Base-by-base conservation (phyloP, 1,140 invertebrate species). In the Gonatopus flavifemur region DNA sequence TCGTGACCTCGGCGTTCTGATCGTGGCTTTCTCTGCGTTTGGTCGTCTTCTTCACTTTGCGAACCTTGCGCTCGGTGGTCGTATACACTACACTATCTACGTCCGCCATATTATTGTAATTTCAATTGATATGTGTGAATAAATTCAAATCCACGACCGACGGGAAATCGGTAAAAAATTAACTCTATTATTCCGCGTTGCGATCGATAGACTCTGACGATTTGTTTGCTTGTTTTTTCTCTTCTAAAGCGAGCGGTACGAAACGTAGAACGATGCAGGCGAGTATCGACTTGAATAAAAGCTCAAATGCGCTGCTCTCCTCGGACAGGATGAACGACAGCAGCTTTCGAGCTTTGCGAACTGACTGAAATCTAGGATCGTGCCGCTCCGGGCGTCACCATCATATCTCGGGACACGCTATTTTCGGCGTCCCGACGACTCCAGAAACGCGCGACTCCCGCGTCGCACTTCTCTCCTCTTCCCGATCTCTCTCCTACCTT, bases 1-100 rank as follows among this genome's bases (percentile, higher is more conserved):
- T 88, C 75, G 86, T 88, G 72, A 90, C 85, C 74, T 91, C 89
- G 59, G 85, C 86, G 52, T 77, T 80, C 54, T 77, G 69, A 70
- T 86, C 84, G 69, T 85, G 82, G 61, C 83, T 86, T 72, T 90
- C 88, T 75, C 88, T 83, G 69, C 88, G 84, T 72, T 88, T 90
- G 51, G 85, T 88, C 61, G 86, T 84, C 80, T 92, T 93, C 82
- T 91, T 92, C 80, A 90, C 88, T 84, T 92, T 92, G 77, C 88
- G 88, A 73, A 89, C 88, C 80, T 91, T 91, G 75, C 88, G 85
- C 81, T 90, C 88, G 60, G 88, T 88, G 66, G 87, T 87, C 67
- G 87, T 86, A 75, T 84, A 89, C 79, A 90, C 88, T 82, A 89
- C 87, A 82, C 86, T 84, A 78, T 92, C 90, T 70, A 91, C 89